Evolutionary conservation across 2,888 invertebrate species (phyloP).

Genomic region (Yponomeuta malinellus): DNA sequence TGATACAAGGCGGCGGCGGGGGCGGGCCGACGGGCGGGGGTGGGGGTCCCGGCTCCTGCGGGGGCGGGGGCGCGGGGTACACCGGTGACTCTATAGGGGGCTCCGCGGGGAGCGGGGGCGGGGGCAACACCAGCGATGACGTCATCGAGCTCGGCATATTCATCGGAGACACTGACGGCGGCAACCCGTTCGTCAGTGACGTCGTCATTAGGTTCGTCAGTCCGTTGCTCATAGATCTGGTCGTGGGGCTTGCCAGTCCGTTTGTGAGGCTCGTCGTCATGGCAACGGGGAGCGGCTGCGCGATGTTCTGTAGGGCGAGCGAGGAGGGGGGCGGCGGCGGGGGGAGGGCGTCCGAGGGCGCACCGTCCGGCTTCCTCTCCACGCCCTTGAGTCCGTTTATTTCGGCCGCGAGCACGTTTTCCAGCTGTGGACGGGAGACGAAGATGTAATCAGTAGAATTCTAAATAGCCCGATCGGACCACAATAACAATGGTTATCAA

Average conservation of each 20-base stretch:
- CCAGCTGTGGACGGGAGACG: conserved; percentile 39
- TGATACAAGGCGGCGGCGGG: conserved; percentile 76
- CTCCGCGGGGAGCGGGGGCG: conserved; percentile 45
- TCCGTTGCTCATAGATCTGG: conserved; percentile 12
- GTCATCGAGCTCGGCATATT: conserved; percentile 26
- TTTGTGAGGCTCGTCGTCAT: conserved; percentile 24
- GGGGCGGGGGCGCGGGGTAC: conserved; percentile 68
- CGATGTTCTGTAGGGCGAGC: conserved; percentile 45
- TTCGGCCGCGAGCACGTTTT: conserved; percentile 62
- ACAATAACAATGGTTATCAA: too few relatives aligned
- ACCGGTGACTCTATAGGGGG: conserved; percentile 41
- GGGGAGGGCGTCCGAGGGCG: conserved; percentile 59
- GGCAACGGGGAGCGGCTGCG: conserved; percentile 33
- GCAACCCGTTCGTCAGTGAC: conserved; percentile 28
- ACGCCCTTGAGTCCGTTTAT: conserved; percentile 45
- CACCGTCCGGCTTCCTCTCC: conserved; percentile 64
- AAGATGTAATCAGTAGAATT: too few relatives aligned
- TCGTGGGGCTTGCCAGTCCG: conserved; percentile 28
- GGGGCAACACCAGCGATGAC: conserved; percentile 45
- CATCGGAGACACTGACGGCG: conserved; percentile 29
- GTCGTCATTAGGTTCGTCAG: conserved; percentile 18
- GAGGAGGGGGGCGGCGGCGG: conserved; percentile 51
- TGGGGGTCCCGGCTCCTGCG: conserved; percentile 54
- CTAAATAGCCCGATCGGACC: too few relatives aligned
- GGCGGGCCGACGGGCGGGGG: conserved; percentile 87